Evolutionary conservation across 2,888 invertebrate species (phyloP), one percentile per base, ranked within the genome.

Genomic region (Drosophila bunnanda): DNA sequence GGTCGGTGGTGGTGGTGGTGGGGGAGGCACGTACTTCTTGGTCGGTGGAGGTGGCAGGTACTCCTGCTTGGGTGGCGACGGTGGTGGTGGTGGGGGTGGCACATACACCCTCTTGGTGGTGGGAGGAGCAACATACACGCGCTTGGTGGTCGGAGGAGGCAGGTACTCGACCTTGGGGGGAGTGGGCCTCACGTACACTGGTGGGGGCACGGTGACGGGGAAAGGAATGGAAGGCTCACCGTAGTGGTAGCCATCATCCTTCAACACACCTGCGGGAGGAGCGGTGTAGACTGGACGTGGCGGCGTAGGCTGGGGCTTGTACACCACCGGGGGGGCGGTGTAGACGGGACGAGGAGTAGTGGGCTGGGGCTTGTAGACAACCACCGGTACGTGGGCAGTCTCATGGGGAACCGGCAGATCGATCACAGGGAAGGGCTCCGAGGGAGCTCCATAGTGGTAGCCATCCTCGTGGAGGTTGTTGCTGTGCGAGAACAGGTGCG

Each of bases 401-500:
- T 71, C 60, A 2, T 64, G 57, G 15, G 54, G 74, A 62, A 75
- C 77, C 53, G 90, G 91, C 65, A 91, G 80, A 69, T 89, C 90
- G 53, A 87, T 84, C 32, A 90, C 82, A 15, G 50, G 50, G 50
- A 90, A 78, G 25, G 76, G 72, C 28, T 74, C 46, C 4, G 60
- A 39, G 17, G 89, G 86, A 36, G 69, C 64, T 32, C 79, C 57
- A 50, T 91, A 91, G 66, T 91, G 91, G 54, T 91, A 91, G 43
- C 91, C 91, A 82, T 91, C 91, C 4, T 82, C 88, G 39, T 90
- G 88, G 62, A 90, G 80, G 50, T 87, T 91, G 65, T 90, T 79
- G 79, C 91, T 91, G 65, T 76, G 30, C 52, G 86, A 80, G 73
- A 91, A 91, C 67, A 91, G 79, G 71, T 91, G 91, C 28, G 91